Evolutionary conservation across 2,888 invertebrate species (phyloP).

Genomic region (Timema podura): DNA sequence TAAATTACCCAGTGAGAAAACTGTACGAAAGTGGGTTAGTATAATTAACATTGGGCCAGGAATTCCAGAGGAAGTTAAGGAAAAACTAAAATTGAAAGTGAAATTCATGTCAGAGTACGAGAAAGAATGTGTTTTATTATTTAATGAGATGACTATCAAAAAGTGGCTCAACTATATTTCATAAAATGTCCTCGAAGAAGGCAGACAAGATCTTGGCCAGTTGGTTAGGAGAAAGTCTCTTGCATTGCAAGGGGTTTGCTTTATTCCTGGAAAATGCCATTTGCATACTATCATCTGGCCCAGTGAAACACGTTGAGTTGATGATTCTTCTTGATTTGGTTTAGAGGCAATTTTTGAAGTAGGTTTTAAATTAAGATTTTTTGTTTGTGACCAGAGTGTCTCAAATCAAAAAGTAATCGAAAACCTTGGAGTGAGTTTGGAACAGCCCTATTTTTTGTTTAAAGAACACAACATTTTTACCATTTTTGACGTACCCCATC

Average conservation of each 20-base stretch:
- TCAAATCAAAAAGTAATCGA: constrained; percentile 31
- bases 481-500: constrained; percentile 33
- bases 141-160: constrained; percentile 35
- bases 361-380: constrained; percentile 32
- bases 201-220: constrained; percentile 34
- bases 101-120: constrained; percentile 33
- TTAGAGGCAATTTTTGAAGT: constrained; percentile 24
- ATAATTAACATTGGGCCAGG: constrained; percentile 34
- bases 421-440: constrained; percentile 29
- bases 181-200: constrained; percentile 32
- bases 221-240: constrained; percentile 28
- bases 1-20: constrained; percentile 34
- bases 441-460: constrained; percentile 29
- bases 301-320: constrained; percentile 24
- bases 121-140: constrained; percentile 34
- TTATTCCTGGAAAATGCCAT: constrained; percentile 34
- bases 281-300: constrained; percentile 32
- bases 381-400: constrained; percentile 34
- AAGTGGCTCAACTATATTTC: constrained; percentile 32
- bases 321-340: constrained; percentile 26
- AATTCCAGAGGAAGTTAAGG: constrained; percentile 31
- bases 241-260: constrained; percentile 33
- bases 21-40: constrained; percentile 36
- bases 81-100: constrained; percentile 33
- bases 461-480: constrained; percentile 30